Conservation (phyloP, 2,797 vertebrate genomes). For the Apogon hyalosoma region DNA sequence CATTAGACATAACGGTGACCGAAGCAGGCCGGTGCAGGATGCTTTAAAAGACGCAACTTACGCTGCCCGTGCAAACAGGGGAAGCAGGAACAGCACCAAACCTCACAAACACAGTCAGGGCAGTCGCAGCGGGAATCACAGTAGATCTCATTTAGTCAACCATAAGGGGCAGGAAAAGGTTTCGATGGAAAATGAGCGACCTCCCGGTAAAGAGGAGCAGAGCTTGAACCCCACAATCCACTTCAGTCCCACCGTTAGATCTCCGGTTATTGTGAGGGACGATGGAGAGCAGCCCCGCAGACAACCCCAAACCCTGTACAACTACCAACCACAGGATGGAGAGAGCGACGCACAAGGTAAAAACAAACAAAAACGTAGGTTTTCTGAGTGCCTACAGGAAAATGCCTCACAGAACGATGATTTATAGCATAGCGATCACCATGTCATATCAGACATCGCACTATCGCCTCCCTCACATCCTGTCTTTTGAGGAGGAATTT, state of each 20-base stretch:
- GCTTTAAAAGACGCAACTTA: conserved; percentile 32
- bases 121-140: conserved; percentile 9
- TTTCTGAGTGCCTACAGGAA: neutral
- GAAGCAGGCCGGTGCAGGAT: conserved; percentile 33
- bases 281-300: conserved; percentile 68
- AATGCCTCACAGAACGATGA: conserved; percentile 11
- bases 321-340: conserved; percentile 70
- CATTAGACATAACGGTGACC: conserved; percentile 43
- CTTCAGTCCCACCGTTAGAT: conserved; percentile 79
- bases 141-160: conserved; percentile 2
- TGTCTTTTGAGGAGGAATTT: conserved; percentile 62
- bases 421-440: conserved; percentile 31
- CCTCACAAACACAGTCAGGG: conserved; percentile 48
- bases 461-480: conserved; percentile 59
- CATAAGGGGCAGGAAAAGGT: conserved; percentile 34
- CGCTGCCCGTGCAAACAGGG: conserved; percentile 25
- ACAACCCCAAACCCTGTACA: conserved; percentile 74
- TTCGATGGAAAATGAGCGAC: conserved; percentile 15
- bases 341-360: conserved; percentile 75
- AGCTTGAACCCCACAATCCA: conserved; percentile 70
- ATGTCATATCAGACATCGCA: conserved; percentile 26
- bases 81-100: conserved; percentile 11
- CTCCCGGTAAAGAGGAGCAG: conserved; percentile 31
- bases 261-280: conserved; percentile 72
- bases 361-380: conserved; percentile 9